These are phyloP conservation scores for Zaprionus kolodkinae DNA, from an alignment of 1,140 invertebrate genomes.

Conservation along the genomic window DNA sequence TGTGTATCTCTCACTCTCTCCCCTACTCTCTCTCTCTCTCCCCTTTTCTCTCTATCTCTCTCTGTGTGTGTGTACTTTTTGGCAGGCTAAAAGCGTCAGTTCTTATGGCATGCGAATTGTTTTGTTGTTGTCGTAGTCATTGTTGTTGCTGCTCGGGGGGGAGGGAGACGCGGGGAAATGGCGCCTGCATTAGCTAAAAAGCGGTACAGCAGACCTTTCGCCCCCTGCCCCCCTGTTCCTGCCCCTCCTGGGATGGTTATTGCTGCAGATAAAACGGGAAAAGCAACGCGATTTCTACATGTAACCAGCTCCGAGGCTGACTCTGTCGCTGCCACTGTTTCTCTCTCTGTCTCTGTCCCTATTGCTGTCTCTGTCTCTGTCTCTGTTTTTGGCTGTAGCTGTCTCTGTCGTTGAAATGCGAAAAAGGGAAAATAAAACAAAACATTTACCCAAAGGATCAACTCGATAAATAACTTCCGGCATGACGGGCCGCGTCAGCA, in stretches of 20 bases:
- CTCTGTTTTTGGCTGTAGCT: constrained; percentile 1
- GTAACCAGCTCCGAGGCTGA: neutral
- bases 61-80: constrained; percentile 15
- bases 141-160: neutral
- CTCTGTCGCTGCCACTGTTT: neutral
- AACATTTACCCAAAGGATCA: constrained; percentile 81
- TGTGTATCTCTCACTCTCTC: neutral
- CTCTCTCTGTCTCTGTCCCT: constrained; percentile 1
- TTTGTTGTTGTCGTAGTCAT: neutral
- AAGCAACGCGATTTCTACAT: constrained; percentile 47
- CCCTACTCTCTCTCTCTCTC: neutral
- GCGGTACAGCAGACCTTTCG: constrained; percentile 11
- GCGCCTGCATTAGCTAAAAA: constrained; percentile 58
- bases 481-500: constrained; percentile 69
- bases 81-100: neutral
- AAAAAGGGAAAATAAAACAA: constrained; percentile 60
- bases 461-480: constrained; percentile 80
- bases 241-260: constrained; percentile 32
- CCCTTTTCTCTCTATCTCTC: neutral
- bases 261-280: constrained; percentile 52
- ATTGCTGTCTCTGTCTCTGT: neutral
- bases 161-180: constrained; percentile 13
- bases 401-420: constrained; percentile 34
- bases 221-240: neutral
- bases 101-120: constrained; percentile 4